Conservation (phyloP, 2,888 invertebrate species). For the Bombylius discolor region DNA sequence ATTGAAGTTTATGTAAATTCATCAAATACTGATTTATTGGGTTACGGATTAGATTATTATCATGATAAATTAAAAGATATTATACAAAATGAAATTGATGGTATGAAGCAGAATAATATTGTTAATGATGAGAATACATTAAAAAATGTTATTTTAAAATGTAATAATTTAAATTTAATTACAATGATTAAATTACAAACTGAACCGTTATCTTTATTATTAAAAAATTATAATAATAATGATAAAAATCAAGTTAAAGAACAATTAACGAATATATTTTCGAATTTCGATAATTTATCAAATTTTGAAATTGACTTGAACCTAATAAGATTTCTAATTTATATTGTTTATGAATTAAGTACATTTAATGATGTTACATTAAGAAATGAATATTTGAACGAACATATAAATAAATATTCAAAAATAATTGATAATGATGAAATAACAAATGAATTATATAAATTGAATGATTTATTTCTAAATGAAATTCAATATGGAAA, state of each 20-base stretch:
- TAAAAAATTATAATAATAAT: background rate
- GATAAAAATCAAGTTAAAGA: constrained; percentile 8
- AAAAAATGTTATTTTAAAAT: constrained; percentile 22
- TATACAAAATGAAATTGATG: constrained; percentile 21
- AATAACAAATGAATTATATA: background rate
- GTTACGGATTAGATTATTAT: constrained; percentile 31
- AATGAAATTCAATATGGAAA: constrained; percentile 5
- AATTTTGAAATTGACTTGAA: background rate
- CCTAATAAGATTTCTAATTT: constrained; percentile 19
- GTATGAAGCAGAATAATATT: background rate
- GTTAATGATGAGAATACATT: constrained; percentile 8
- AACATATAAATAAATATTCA: constrained; percentile 10
- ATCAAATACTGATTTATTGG: constrained; percentile 29
- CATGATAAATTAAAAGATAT: constrained; percentile 30
- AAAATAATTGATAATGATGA: background rate
- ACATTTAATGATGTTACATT: constrained; percentile 28
- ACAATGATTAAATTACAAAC: constrained; percentile 28
- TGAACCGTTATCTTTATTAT: constrained; percentile 23
- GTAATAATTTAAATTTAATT: constrained; percentile 23
- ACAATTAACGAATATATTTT: background rate
- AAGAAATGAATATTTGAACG: constrained; percentile 26
- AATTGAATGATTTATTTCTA: constrained; percentile 10
- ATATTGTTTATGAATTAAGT: constrained; percentile 37
- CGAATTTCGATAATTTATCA: background rate
- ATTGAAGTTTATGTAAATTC: constrained; percentile 36